Percentiles rank a stretch among this genome's conserved stretches.
Evolutionary conservation across 2,113 vertebrate genomes (phyloP).

Genomic region (Pangasianodon gigas): DNA sequence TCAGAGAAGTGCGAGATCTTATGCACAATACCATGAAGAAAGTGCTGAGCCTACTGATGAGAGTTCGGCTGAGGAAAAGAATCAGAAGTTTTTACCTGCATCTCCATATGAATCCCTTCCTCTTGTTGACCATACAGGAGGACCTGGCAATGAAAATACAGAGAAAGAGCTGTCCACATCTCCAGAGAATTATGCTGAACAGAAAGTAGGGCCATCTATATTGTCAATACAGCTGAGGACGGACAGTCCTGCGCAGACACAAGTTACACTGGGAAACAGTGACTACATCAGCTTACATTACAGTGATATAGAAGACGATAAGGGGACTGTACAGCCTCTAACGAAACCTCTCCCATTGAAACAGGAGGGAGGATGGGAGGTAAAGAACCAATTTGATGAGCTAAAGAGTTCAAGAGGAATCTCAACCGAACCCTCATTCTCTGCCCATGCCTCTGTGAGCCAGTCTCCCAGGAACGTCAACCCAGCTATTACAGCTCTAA

Average conservation of each 20-base stretch:
- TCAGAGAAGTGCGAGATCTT: neutral
- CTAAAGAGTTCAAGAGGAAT: neutral
- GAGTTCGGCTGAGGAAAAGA: conserved; percentile 50
- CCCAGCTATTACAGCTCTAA: neutral
- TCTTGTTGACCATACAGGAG: neutral
- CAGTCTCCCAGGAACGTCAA: conserved; percentile 17
- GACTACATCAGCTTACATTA: conserved; percentile 11
- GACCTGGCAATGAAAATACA: conserved; percentile 18
- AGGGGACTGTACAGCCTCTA: neutral
- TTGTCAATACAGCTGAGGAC: neutral
- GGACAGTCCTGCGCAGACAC: conserved; percentile 25
- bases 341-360: neutral
- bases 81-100: conserved; percentile 25
- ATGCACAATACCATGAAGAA: conserved; percentile 2
- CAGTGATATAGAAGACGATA: conserved; percentile 33
- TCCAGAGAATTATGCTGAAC: neutral
- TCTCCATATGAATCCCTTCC: neutral
- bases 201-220: conserved; percentile 11
- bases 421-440: conserved; percentile 2
- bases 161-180: neutral
- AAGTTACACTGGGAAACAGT: conserved; percentile 3
- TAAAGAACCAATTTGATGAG: conserved; percentile 9
- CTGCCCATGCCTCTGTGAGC: neutral
- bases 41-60: conserved; percentile 9
- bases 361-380: neutral